These are phyloP conservation scores for Upupa epops DNA, from an alignment of 2,113 vertebrate genomes.

Conservation along the genomic window DNA sequence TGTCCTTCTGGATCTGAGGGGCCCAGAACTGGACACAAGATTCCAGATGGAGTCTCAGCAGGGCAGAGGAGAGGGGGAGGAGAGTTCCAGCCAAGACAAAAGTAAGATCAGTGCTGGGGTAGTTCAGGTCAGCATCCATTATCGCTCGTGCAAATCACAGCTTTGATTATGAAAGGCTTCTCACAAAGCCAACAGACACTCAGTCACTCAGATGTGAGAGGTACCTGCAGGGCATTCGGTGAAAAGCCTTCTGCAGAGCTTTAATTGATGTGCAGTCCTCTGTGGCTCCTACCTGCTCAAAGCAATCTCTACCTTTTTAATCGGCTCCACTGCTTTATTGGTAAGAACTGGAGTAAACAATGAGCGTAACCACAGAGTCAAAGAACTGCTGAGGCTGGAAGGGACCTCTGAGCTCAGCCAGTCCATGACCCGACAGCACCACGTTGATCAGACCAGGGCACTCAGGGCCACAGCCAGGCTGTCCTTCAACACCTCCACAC, in stretches of 20 bases:
- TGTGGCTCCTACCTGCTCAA: neutral
- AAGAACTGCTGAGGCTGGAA: too few relatives aligned
- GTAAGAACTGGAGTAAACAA: neutral
- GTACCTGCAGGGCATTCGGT: conserved; percentile 20
- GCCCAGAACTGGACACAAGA: too few relatives aligned
- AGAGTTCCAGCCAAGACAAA: neutral
- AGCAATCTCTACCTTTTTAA: conserved; percentile 14
- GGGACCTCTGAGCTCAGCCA: too few relatives aligned
- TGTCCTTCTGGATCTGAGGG: too few relatives aligned
- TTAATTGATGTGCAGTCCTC: neutral
- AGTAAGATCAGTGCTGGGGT: neutral
- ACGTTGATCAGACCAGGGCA: too few relatives aligned
- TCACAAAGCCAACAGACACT: conserved; percentile 19
- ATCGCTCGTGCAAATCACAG: neutral
- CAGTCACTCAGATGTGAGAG: neutral
- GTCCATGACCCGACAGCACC: too few relatives aligned
- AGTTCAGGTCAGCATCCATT: neutral
- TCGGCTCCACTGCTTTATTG: neutral
- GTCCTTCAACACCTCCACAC: too few relatives aligned
- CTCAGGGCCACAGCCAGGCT: too few relatives aligned
- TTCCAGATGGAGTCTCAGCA: too few relatives aligned
- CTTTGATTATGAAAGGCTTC: conserved; percentile 28
- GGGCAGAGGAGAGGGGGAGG: too few relatives aligned
- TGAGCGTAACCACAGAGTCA: too few relatives aligned
- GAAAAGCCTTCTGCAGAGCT: conserved; percentile 13